Evolutionary conservation across 1,140 invertebrate species (phyloP).

Genomic region (Panagrolaimus sp.): DNA sequence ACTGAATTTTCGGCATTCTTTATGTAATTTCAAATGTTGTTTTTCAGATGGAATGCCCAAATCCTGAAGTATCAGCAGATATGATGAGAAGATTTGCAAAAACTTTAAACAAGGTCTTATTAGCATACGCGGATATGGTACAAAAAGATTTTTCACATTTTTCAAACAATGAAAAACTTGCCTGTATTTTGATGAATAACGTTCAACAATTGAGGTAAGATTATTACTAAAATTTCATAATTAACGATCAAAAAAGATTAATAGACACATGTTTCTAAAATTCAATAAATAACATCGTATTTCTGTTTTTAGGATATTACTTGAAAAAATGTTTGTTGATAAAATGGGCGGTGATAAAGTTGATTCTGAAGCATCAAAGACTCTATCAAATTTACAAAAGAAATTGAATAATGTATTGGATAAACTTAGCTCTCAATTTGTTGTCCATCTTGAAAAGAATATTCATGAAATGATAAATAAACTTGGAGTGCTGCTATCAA

Average conservation of each 20-base stretch:
- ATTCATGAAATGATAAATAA: conserved; percentile 90
- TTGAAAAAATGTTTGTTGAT: conserved; percentile 98
- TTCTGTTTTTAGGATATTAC: conserved; percentile 72
- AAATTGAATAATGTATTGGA: conserved; percentile 87
- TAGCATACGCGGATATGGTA: conserved; percentile 94
- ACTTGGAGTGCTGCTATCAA: conserved; percentile 77
- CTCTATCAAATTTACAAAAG: conserved; percentile 89
- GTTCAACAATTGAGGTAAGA: conserved; percentile 78
- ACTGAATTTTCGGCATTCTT: too few relatives aligned
- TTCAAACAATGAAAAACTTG: conserved; percentile 73
- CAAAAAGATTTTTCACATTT: conserved; percentile 93
- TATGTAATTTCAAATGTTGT: too few relatives aligned
- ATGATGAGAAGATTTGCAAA: conserved; percentile 94
- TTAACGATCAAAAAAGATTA: too few relatives aligned
- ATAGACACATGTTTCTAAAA: too few relatives aligned
- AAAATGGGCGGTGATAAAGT: conserved; percentile 90
- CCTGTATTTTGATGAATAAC: conserved; percentile 99
- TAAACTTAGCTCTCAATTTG: conserved; percentile 88
- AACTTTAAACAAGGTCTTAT: conserved; percentile 94
- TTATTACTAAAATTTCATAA: too few relatives aligned
- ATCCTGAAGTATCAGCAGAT: conserved; percentile 95
- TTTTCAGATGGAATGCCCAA: conserved; percentile 60
- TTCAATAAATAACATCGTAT: background rate
- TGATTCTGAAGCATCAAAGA: conserved; percentile 89
- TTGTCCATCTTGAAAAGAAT: conserved; percentile 81